Conservation (phyloP, 1,140 invertebrate species). For the Saccostrea echinata region DNA sequence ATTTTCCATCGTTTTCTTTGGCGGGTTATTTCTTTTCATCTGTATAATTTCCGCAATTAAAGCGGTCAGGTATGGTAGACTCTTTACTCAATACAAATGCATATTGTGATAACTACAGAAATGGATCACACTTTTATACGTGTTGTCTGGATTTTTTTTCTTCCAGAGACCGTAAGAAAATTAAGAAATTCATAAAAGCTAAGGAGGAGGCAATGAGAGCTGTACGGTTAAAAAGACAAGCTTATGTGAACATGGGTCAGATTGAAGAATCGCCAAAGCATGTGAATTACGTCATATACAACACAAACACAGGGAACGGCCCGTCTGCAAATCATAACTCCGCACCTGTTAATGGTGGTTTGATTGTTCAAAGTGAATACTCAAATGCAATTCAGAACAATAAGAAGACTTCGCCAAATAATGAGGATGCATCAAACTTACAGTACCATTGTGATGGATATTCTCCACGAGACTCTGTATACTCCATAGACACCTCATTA, state of each 20-base stretch:
- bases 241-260: slow-evolving; percentile 12
- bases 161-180: background rate
- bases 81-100: background rate
- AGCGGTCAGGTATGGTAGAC: background rate
- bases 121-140: background rate
- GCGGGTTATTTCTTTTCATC: slow-evolving; percentile 10
- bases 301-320: background rate
- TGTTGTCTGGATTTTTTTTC: background rate
- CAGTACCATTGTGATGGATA: background rate
- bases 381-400: background rate
- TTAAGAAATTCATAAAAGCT: slow-evolving; percentile 19
- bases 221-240: background rate
- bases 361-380: background rate
- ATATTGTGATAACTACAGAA: background rate
- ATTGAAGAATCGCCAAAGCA: slow-evolving; percentile 5
- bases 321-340: background rate
- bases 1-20: slow-evolving; percentile 20
- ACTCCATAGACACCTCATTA: background rate
- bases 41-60: slow-evolving; percentile 14
- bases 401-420: background rate
- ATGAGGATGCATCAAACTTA: background rate
- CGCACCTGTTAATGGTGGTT: background rate
- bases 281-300: background rate
- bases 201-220: background rate
- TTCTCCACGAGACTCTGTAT: background rate